Base-by-base conservation (phyloP, 2,113 vertebrate species). In the Sturnus vulgaris region DNA sequence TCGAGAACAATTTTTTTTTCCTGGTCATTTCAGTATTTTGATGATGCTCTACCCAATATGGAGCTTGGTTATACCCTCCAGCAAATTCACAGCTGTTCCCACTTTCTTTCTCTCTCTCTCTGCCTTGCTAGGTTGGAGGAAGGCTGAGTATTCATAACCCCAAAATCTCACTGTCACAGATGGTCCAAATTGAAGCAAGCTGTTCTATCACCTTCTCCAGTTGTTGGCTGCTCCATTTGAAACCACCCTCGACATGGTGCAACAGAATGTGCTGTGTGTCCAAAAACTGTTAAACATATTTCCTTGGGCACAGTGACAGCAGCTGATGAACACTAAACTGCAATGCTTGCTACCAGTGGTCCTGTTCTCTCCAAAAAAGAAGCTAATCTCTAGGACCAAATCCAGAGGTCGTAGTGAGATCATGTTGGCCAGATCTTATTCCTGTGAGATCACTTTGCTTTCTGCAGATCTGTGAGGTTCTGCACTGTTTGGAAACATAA, bases 121-220 rank as follows among this genome's bases (percentile, higher is more conserved):
- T 87, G 64, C 59, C 59, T 90, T 88, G 47, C 76, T 88, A 57
- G 35, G 66, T 35, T 94, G 75, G 66, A 95, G 42, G 39, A 95
- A 90, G 63, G 70, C 66, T 82, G 82, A n/a, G 27, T 89, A 91
- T 90, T 93, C 93, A 87, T 86, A 95, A 82, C 75, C 82, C 87
- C 90, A 73, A 94, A 95, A 93, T 90, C 90, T 95, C 90, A 86
- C 50, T 75, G 85, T 59, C 56, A 83, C 93, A 93, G 90, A 96
- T 88, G 90, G 87, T 94, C 50, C 82, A 95, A 95, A 95, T 93
- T 96, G 85, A 95, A 94, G 92, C 93, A 94, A 96, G 90, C 88
- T 96, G 92, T 94, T 97, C 56, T 80, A 59, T 90, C 87, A 90
- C 90, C 94, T 94, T 91, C 71, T 94, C 82, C 82, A 94, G 79